These are phyloP conservation scores for Xenopus tropicalis DNA, from an alignment of 2,113 vertebrate genomes.

Conservation along the genomic window DNA sequence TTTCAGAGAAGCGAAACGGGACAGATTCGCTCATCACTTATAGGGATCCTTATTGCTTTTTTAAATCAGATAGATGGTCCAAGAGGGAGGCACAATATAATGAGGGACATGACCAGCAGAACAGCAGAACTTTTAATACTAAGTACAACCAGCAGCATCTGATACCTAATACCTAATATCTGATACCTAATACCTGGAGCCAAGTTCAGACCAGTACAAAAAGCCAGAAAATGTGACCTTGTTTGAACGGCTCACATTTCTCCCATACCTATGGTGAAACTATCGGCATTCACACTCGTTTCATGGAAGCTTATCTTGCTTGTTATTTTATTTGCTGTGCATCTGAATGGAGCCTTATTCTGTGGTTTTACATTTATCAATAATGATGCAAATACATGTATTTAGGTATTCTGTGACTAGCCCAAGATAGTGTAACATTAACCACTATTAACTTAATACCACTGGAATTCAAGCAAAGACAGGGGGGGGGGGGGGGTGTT, in stretches of 20 bases:
- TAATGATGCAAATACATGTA: slow-evolving; percentile 7
- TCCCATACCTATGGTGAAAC: background rate
- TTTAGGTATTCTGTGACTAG: slow-evolving; percentile 26
- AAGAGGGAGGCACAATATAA: no score
- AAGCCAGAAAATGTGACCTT: no score
- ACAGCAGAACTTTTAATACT: no score
- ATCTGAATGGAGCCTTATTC: background rate
- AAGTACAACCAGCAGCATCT: no score
- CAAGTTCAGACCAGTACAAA: no score
- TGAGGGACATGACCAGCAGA: no score
- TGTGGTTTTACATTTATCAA: slow-evolving; percentile 12
- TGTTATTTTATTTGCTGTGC: background rate
- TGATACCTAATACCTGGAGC: no score
- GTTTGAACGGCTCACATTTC: background rate
- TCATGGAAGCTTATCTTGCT: background rate
- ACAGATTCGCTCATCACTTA: no score
- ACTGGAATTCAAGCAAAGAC: slow-evolving; percentile 35
- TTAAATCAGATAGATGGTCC: no score
- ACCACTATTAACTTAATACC: slow-evolving; percentile 30
- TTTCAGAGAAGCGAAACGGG: no score
- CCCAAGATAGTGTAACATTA: slow-evolving; percentile 34
- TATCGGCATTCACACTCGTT: background rate
- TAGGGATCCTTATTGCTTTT: no score
- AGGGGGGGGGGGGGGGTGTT: slow-evolving; percentile 36
- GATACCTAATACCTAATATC: no score